Evolutionary conservation across 2,797 vertebrate species (phyloP), one percentile per base, ranked within the genome.

Genomic region (Borostomias antarcticus): DNA sequence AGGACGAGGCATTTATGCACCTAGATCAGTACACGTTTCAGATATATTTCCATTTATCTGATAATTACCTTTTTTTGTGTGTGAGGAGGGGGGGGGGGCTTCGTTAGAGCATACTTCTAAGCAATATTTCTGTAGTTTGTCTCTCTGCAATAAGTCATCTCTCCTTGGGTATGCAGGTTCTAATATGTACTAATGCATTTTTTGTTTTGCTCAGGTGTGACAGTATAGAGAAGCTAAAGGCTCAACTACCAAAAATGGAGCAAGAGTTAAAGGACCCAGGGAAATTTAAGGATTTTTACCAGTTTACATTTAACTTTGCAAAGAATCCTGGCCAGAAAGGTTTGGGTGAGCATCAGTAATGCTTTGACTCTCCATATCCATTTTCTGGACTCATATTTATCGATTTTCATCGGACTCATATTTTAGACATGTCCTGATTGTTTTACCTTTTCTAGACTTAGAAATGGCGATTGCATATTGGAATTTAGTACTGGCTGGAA

Each of bases 381-480:
- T 26, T 32, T 60, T 52, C 23, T 11, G 30, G 21, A 33, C 57
- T 65, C 17, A 35, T 60, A 52, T 47, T 32, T 32, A 21, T n/a
- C n/a, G n/a, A n/a, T n/a, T n/a, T n/a, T n/a, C n/a, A n/a, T n/a
- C n/a, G n/a, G n/a, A n/a, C n/a, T n/a, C n/a, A n/a, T n/a, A n/a
- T 17, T 28, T 47, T 9, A 19, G 53, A 66, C 19, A 21, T 58
- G 26, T 51, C 17, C 32, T 59, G 21, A 48, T 51, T 66, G 26
- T 43, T 32, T 13, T 53, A 51, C 45, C 23, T 50, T 43, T 92
- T 92, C 53, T 91, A 98, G 97, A 98, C 93, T 95, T 98, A 96
- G 97, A 98, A 93, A 98, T 98, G 96, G 96, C 96, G 86, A 98
- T 98, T 89, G 97, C 97, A 74, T 98, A 98, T 91, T 98, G 97